Evolutionary conservation across 2,888 invertebrate genomes (phyloP).

Genomic region (Synergus laeviventris): DNA sequence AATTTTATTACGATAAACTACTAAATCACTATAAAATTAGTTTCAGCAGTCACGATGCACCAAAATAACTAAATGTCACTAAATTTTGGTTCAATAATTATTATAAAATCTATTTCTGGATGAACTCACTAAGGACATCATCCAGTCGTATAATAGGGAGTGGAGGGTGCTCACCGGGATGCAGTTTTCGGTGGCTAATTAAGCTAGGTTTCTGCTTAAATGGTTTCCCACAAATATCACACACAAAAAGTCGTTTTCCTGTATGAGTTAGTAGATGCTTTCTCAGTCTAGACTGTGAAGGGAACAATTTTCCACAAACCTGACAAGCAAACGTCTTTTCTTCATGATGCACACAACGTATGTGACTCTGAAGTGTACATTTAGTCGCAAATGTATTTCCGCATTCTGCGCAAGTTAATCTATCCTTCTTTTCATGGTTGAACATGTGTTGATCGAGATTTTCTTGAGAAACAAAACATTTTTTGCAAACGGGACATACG

Average conservation of each 20-base stretch:
- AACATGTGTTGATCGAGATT: slow-evolving; percentile 67
- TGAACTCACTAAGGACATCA: slow-evolving; percentile 44
- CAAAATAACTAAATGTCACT: no score
- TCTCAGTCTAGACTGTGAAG: slow-evolving; percentile 42
- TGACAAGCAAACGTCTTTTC: slow-evolving; percentile 65
- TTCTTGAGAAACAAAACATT: slow-evolving; percentile 64
- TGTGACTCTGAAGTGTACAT: slow-evolving; percentile 51
- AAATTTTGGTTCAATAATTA: no score
- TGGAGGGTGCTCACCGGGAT: slow-evolving; percentile 55
- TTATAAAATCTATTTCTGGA: slow-evolving; percentile 26
- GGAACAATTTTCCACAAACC: slow-evolving; percentile 60
- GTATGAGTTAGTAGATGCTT: slow-evolving; percentile 59
- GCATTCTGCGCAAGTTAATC: slow-evolving; percentile 54
- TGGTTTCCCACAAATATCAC: slow-evolving; percentile 59
- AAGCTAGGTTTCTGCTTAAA: slow-evolving; percentile 62
- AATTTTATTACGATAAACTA: background rate
- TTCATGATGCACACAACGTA: slow-evolving; percentile 65
- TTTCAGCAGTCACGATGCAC: no score
- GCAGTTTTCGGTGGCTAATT: slow-evolving; percentile 57
- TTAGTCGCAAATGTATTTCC: slow-evolving; percentile 58
- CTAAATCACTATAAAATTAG: no score
- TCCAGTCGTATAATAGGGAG: slow-evolving; percentile 58
- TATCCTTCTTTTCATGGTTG: slow-evolving; percentile 56
- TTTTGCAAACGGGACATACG: slow-evolving; percentile 64
- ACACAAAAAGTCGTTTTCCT: slow-evolving; percentile 54